Evolutionary conservation across 1,140 invertebrate species (phyloP).

Genomic region (Mycetomoellerius zeteki): DNA sequence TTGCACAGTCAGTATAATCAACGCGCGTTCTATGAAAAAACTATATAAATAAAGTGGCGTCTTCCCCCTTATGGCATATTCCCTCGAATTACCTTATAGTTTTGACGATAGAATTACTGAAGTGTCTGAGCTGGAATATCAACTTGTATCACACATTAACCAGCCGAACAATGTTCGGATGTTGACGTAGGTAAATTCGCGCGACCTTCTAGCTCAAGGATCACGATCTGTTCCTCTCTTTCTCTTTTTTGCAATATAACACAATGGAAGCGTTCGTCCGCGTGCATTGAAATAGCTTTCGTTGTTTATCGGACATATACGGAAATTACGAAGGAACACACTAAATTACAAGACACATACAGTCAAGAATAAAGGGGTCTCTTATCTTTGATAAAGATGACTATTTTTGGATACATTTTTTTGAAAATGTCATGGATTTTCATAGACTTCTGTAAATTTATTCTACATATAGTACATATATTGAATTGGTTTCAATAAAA

Average conservation of each 20-base stretch:
- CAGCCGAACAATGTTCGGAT: slow-evolving; percentile 18
- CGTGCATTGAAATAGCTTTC: slow-evolving; percentile 3
- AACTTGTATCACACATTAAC: background rate
- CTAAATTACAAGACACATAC: background rate
- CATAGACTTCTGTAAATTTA: too few species aligned
- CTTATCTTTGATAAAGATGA: too few species aligned
- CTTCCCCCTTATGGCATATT: too few species aligned
- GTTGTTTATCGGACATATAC: background rate
- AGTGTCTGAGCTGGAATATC: background rate
- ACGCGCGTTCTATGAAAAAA: too few species aligned
- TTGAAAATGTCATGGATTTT: too few species aligned
- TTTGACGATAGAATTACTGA: slow-evolving; percentile 14
- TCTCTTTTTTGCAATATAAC: background rate
- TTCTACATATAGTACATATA: too few species aligned
- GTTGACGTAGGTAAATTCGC: slow-evolving; percentile 47
- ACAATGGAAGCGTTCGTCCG: background rate
- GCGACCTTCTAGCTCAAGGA: slow-evolving; percentile 57
- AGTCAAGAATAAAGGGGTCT: too few species aligned
- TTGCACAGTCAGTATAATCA: too few species aligned
- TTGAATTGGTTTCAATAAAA: too few species aligned
- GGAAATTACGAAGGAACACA: background rate
- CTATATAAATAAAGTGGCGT: too few species aligned
- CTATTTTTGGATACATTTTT: too few species aligned
- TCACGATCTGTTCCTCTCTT: slow-evolving; percentile 30
- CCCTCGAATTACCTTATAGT: too few species aligned